Evolutionary conservation across 2,113 vertebrate genomes (phyloP).

Genomic region (Engystomops pustulosus): DNA sequence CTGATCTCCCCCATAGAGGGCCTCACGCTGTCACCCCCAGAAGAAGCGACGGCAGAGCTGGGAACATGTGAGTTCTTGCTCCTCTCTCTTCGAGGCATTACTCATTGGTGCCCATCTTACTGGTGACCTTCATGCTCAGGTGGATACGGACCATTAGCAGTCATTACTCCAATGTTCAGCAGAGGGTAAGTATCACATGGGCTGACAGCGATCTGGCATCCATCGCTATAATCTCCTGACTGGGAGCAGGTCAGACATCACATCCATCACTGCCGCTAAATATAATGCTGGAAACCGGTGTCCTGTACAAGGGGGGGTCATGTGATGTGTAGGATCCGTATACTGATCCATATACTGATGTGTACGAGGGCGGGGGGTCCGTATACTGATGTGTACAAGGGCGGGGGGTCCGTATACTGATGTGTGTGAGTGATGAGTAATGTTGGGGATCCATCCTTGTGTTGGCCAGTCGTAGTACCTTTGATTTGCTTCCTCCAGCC

Average conservation of each 20-base stretch:
- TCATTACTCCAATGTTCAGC: slow-evolving; percentile 42
- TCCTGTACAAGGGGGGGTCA: neutral
- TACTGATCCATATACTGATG: neutral
- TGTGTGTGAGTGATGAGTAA: neutral
- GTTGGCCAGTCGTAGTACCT: no score
- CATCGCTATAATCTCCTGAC: neutral
- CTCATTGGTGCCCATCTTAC: no score
- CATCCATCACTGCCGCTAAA: neutral
- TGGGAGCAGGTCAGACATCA: neutral
- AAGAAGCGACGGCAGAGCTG: no score
- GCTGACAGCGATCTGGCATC: neutral
- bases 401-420: neutral
- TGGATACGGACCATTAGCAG: neutral
- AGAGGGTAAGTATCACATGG: slow-evolving; percentile 26
- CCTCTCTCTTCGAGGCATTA: no score
- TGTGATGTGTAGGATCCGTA: neutral
- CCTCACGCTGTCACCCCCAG: no score
- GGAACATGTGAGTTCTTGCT: no score
- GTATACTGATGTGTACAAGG: neutral
- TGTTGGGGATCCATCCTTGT: no score
- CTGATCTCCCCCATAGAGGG: no score
- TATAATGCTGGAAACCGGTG: neutral
- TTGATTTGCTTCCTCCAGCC: no score
- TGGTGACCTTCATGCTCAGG: slow-evolving; percentile 23
- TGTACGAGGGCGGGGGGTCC: neutral